These are phyloP conservation scores for Tetragonula carbonaria DNA, from an alignment of 2,888 invertebrate genomes.

Conservation along the genomic window DNA sequence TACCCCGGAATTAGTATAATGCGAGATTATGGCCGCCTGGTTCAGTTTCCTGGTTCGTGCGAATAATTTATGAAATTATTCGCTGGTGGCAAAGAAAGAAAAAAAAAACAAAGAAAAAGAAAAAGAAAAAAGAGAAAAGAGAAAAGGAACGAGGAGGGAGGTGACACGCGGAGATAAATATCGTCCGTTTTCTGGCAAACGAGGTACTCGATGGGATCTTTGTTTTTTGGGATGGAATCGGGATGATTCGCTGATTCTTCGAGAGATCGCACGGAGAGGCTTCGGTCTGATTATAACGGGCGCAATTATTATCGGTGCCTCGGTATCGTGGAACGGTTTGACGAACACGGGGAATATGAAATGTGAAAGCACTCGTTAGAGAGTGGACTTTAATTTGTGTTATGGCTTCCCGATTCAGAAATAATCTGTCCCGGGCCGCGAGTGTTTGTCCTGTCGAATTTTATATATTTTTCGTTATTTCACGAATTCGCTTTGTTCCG, in stretches of 20 bases:
- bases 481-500: too few species aligned
- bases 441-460: too few species aligned
- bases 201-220: conserved; percentile 54
- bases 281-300: not conserved
- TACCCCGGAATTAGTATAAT: conserved; percentile 60
- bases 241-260: conserved; percentile 6
- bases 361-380: too few species aligned
- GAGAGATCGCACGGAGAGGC: not conserved
- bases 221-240: not conserved
- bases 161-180: not conserved
- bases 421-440: too few species aligned
- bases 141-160: not conserved
- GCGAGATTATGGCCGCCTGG: conserved; percentile 47
- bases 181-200: not conserved
- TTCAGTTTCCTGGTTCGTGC: not conserved
- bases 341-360: too few species aligned
- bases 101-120: not conserved
- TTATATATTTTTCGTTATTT: too few species aligned
- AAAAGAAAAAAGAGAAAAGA: not conserved
- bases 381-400: too few species aligned
- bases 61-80: conserved; percentile 64
- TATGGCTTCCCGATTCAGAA: too few species aligned
- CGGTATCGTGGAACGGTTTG: not conserved
- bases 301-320: not conserved
- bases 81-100: not conserved